Percentiles rank a stretch among this genome's conserved stretches.
Evolutionary conservation across 2,113 vertebrate species (phyloP).

Genomic region (crab-eating macaque (Macaca fascicularis)): T2T-MFA8v1.1 NC_088392.1:51715501-51716000

Average conservation of each 20-base stretch:
- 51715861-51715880: conserved; percentile 41
- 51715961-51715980: conserved; percentile 17
- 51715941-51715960: background rate
- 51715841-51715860: conserved; percentile 63
- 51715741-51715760: conserved; percentile 67
- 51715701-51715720: conserved; percentile 84
- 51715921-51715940: background rate
- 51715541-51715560: conserved; percentile 88
- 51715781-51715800: conserved; percentile 60
- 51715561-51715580: conserved; percentile 84
- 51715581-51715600: conserved; percentile 88
- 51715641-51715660: conserved; percentile 89
- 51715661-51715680: conserved; percentile 85
- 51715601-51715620: conserved; percentile 85
- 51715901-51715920: background rate
- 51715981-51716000: conserved; percentile 3
- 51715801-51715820: conserved; percentile 56
- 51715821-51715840: conserved; percentile 55
- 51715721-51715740: conserved; percentile 84
- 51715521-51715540: conserved; percentile 88
- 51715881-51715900: conserved; percentile 43
- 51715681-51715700: conserved; percentile 88
- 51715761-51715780: conserved; percentile 83
- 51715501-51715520: conserved; percentile 88
- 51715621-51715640: conserved; percentile 87